These are phyloP conservation scores for Galaxias olidus DNA, from an alignment of 2,797 vertebrate genomes.

Conservation along the genomic window DNA sequence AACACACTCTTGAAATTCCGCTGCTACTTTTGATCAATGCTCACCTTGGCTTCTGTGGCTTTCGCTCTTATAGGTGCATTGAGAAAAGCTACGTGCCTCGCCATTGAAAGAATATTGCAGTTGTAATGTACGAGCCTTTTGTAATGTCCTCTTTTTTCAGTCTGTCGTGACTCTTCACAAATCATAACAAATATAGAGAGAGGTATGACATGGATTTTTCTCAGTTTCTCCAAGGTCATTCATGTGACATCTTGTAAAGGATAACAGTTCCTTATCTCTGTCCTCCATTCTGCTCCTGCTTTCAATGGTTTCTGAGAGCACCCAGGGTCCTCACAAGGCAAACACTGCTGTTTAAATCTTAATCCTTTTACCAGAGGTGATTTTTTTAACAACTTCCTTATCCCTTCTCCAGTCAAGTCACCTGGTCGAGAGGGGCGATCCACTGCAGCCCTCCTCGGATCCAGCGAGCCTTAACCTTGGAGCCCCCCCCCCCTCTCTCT, in stretches of 20 bases:
- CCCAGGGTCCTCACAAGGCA: conserved; percentile 23
- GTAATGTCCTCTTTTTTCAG: background rate
- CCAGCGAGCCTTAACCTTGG: conserved; percentile 87
- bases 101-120: conserved; percentile 27
- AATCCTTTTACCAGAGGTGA: conserved; percentile 62
- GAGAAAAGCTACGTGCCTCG: conserved; percentile 22
- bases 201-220: background rate
- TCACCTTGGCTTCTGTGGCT: conserved; percentile 66
- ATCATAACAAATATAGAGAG: conserved; percentile 1
- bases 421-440: conserved; percentile 64
- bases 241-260: conserved; percentile 33
- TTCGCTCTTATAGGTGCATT: conserved; percentile 51
- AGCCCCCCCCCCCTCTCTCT: conserved; percentile 71
- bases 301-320: conserved; percentile 17
- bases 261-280: conserved; percentile 22
- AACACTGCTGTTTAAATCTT: conserved; percentile 47
- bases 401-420: conserved; percentile 49
- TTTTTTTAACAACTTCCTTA: conserved; percentile 61
- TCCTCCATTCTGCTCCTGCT: conserved; percentile 7
- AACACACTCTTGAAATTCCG: conserved; percentile 52
- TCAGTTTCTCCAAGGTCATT: background rate
- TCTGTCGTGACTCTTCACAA: background rate
- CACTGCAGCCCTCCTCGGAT: conserved; percentile 58
- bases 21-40: conserved; percentile 56
- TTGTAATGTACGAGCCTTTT: background rate